Base-by-base conservation (phyloP, 35 echinoderm and acorn worm species). In the Heliocidaris tuberculata region DNA sequence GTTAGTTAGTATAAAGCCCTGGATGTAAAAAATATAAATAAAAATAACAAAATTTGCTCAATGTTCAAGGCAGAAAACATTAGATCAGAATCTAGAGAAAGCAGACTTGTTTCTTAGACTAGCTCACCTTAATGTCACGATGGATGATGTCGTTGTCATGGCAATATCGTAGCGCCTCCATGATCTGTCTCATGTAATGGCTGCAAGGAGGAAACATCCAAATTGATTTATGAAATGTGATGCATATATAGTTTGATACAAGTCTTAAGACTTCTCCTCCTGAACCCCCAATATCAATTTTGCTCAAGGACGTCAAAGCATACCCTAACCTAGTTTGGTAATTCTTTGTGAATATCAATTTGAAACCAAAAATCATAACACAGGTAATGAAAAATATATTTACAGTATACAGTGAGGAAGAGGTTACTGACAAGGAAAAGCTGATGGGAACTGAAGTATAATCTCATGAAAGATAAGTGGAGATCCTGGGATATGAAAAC, bases 101-200 rank as follows among this genome's bases (percentile, higher is more conserved):
- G 60, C 5, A 70, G 60, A 24, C 60, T 70, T 24, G 60, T 70
- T 27, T 70, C 60, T 70, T 70, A 70, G 60, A 70, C 60, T 70
- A 70, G 21, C 95, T 29, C 96, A 99, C 98, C 98, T 99, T 99
- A 86, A 99, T 99, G 90, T 99, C 98, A 54, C 98, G 94, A 87
- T 99, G 98, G 70, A 99, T 99, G 87, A 99, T 99, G 94, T 99
- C 98, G 86, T 99, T 99, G 88, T 99, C 98, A 94, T 99, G 98
- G 92, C 98, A 99, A 95, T 99, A 99, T 42, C 97, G 94, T 94
- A 99, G 48, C 10, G 98, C 98, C 92, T 99, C 98, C 90, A 99
- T 93, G 78, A 99, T 99, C 96, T 99, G 98, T 47, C 98, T 94
- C 94, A 99, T 92, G 85, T 99, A 99, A 60, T 99, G 98, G 92